Percentiles rank a stretch among this genome's conserved stretches.
Conservation (phyloP, 2,797 vertebrate species). For the Hemitrygon akajei region DNA sequence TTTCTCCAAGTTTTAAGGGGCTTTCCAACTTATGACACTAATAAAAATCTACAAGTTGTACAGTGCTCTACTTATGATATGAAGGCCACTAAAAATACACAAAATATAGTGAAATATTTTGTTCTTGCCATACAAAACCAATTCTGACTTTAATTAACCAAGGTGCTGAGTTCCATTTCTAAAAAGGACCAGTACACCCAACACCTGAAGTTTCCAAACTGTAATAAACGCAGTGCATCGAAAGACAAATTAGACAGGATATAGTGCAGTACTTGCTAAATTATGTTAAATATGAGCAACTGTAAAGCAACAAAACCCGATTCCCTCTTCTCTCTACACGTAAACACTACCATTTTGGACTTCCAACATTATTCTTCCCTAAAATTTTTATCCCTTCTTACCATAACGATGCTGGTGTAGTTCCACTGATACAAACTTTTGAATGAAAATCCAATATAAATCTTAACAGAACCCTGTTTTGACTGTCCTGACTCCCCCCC, state of each 20-base stretch:
- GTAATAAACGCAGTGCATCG: background rate
- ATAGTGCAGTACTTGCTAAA: background rate
- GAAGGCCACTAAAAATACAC: background rate
- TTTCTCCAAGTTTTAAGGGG: background rate
- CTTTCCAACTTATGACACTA: background rate
- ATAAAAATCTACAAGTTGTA: background rate
- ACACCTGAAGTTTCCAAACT: background rate
- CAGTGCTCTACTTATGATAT: background rate
- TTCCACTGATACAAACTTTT: background rate
- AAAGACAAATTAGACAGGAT: background rate
- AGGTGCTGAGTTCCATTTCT: background rate
- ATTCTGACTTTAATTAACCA: background rate
- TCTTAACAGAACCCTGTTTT: background rate
- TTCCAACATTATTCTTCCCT: background rate
- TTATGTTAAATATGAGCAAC: background rate
- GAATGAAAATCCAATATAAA: background rate
- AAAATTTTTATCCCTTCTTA: background rate
- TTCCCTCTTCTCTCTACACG: too few species aligned
- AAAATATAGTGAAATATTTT: background rate
- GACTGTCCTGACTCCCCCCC: too few species aligned
- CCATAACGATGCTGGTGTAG: background rate
- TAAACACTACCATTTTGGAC: too few species aligned
- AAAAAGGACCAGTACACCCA: background rate
- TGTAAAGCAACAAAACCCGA: background rate
- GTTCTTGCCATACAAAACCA: background rate